Percentiles rank a stretch among this genome's conserved stretches.
Conservation (phyloP, 2,113 vertebrate genomes). For the Pristiophorus japonicus region DNA sequence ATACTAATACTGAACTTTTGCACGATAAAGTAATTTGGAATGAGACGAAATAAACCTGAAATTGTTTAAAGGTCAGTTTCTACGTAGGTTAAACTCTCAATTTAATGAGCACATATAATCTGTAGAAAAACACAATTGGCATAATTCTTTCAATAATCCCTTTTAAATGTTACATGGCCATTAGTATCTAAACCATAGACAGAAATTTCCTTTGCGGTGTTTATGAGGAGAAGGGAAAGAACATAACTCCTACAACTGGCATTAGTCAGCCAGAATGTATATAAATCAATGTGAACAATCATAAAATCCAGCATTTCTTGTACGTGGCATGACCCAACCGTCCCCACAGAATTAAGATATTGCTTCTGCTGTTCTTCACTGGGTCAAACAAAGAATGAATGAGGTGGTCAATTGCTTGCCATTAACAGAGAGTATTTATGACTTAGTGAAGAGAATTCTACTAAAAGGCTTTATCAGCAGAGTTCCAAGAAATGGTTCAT, state of each 20-base stretch:
- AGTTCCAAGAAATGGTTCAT: background rate
- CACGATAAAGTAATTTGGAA: background rate
- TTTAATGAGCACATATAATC: background rate
- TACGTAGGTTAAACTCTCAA: background rate
- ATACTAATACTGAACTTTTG: background rate
- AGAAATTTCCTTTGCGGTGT: background rate
- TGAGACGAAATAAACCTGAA: background rate
- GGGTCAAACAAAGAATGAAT: background rate
- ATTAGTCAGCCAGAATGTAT: background rate
- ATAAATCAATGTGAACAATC: background rate
- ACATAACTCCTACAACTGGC: background rate
- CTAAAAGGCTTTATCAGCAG: slow-evolving; percentile 2
- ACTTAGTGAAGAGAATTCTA: background rate
- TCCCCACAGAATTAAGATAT: background rate
- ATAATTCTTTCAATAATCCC: background rate
- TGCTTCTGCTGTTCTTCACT: background rate
- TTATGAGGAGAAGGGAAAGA: background rate
- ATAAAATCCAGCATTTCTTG: background rate
- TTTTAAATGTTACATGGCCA: background rate
- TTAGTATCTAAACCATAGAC: background rate
- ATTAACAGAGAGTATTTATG: slow-evolving; percentile 11
- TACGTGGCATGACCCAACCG: background rate
- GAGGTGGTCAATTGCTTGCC: background rate
- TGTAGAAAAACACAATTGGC: slow-evolving; percentile 5
- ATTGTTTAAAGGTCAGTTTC: background rate